Evolutionary conservation across 1,140 invertebrate species (phyloP).

Genomic region (Nasonia longicornis): DNA sequence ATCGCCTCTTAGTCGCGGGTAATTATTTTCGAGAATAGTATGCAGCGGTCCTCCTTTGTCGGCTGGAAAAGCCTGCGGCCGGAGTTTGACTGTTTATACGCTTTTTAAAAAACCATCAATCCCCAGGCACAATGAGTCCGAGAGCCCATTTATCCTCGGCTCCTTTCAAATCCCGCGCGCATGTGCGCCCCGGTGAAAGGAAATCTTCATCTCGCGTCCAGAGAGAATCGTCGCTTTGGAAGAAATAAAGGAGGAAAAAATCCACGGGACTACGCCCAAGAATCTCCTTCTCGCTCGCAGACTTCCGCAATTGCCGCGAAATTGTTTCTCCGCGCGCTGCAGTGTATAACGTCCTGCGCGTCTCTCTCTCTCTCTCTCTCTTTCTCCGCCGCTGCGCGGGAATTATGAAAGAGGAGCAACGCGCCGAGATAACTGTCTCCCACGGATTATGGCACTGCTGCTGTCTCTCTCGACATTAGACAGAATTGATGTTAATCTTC

Average conservation of each 20-base stretch:
- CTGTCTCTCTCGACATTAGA: constrained; percentile 21
- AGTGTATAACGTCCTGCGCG: background rate
- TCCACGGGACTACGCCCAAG: constrained; percentile 20
- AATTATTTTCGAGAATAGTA: background rate
- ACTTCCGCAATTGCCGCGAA: constrained; percentile 24
- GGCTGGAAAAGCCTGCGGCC: too few relatives aligned
- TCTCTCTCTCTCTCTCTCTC: too few relatives aligned
- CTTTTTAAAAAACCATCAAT: background rate
- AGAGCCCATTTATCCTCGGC: too few relatives aligned
- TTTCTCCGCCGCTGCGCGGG: background rate
- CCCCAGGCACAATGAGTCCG: background rate
- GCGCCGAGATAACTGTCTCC: background rate
- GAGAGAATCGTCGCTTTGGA: background rate
- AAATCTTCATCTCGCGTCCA: background rate
- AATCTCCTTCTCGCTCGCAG: background rate
- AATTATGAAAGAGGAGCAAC: constrained; percentile 1
- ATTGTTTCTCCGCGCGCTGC: constrained; percentile 3
- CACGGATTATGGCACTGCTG: constrained; percentile 17
- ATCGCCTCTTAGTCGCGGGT: background rate
- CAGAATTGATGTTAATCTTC: constrained; percentile 34
- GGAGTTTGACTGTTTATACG: background rate
- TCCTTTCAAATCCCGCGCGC: too few relatives aligned
- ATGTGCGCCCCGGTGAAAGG: too few relatives aligned
- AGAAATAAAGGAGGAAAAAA: background rate
- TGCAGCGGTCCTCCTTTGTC: background rate